Percentiles rank a stretch among this genome's conserved stretches.
phyloP scores from a whole-genome alignment of 2,113 vertebrate genomes.

The Polypterus bichir region DNA sequence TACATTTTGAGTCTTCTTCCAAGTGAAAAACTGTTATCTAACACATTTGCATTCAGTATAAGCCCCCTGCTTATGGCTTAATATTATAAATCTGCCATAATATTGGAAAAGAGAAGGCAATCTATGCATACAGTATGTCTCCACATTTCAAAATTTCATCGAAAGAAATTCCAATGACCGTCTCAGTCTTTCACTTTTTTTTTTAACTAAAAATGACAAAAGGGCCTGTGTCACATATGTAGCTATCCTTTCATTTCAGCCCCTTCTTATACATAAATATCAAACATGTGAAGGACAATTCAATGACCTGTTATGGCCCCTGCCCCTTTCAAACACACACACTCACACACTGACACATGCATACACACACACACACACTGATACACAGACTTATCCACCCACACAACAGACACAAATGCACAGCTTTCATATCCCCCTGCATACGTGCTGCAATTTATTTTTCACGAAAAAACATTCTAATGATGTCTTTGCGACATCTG shows the following conservation, averaged over 20 bases:
- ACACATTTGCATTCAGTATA: no score
- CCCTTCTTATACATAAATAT: constrained; percentile 86
- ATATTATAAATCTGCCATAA: no score
- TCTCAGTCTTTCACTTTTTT: constrained; percentile 44
- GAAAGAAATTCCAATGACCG: constrained; percentile 47
- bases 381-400: no score
- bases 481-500: constrained; percentile 99
- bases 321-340: constrained; percentile 58
- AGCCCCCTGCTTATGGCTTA: no score
- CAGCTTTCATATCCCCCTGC: constrained; percentile 44
- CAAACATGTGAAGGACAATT: constrained; percentile 95
- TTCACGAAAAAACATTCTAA: constrained; percentile 61
- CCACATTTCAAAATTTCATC: neutral
- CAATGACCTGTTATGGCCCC: constrained; percentile 90
- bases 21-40: no score
- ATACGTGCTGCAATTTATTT: constrained; percentile 60
- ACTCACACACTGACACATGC: constrained; percentile 27
- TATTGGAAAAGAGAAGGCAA: no score
- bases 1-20: no score
- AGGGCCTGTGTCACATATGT: constrained; percentile 73
- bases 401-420: neutral
- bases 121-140: no score
- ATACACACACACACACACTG: constrained; percentile 23
- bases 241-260: constrained; percentile 71
- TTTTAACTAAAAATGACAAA: constrained; percentile 39